Evolutionary conservation across 2,797 vertebrate genomes (phyloP).

Genomic region (Gymnothorax javanicus): DNA sequence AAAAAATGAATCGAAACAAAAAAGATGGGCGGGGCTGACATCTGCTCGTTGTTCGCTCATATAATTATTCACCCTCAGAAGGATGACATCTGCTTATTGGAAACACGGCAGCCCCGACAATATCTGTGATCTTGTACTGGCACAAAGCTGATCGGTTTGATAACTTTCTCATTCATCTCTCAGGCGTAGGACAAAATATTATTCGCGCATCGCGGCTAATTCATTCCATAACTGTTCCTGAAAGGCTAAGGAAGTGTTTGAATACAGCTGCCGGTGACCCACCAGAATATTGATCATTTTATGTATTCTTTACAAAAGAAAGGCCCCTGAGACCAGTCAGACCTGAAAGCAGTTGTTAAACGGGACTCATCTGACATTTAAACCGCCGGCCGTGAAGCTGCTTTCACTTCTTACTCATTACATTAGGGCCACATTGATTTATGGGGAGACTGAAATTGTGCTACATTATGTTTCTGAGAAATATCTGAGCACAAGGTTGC

Average conservation of each 20-base stretch:
- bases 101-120: conserved; percentile 61
- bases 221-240: conserved; percentile 22
- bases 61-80: conserved; percentile 61
- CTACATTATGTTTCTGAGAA: background rate
- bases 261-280: conserved; percentile 16
- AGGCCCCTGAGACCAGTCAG: background rate
- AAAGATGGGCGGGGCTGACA: background rate
- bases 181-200: conserved; percentile 13
- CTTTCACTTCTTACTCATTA: background rate
- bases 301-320: background rate
- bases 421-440: background rate
- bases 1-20: background rate
- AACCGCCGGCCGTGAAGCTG: background rate
- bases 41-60: background rate
- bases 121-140: conserved; percentile 46
- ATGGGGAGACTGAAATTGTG: background rate
- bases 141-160: conserved; percentile 50
- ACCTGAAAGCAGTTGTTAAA: background rate
- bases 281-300: conserved; percentile 16
- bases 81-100: conserved; percentile 57
- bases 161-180: conserved; percentile 40
- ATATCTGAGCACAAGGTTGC: background rate
- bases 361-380: background rate
- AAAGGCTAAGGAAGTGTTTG: background rate
- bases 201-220: conserved; percentile 26